Conservation (phyloP, 2,113 vertebrate genomes). For the Strix uralensis region DNA sequence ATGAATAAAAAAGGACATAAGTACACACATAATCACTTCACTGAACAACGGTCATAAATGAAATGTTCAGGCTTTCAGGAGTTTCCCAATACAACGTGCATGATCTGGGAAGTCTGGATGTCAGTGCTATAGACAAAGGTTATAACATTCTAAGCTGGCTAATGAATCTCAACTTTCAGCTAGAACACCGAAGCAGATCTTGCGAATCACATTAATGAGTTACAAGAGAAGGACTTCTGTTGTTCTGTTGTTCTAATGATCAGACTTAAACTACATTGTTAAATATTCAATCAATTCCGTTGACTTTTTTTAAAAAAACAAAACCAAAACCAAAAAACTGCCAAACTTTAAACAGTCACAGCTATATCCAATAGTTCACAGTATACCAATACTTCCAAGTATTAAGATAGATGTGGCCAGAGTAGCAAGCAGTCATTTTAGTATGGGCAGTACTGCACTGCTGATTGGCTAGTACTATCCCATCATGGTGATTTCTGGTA, state of each 20-base stretch:
- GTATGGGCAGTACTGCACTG: not conserved
- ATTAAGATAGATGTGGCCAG: not conserved
- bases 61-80: not conserved
- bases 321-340: not conserved
- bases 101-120: not conserved
- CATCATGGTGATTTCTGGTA: not conserved
- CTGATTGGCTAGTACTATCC: not conserved
- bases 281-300: not conserved
- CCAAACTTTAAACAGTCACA: not conserved
- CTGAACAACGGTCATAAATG: not conserved
- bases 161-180: not conserved
- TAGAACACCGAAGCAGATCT: not conserved
- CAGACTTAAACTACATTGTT: not conserved
- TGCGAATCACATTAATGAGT: not conserved
- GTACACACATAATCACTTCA: not conserved
- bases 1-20: not conserved
- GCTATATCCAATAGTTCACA: not conserved
- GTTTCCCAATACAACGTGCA: rapidly evolving
- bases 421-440: not conserved
- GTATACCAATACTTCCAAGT: not conserved
- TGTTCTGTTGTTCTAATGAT: not conserved
- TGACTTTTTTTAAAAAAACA: not conserved
- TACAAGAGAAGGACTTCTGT: not conserved
- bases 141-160: not conserved
- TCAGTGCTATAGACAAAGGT: not conserved